Evolutionary conservation across 2,888 invertebrate species (phyloP).

Genomic region (Salpingus planirostris): DNA sequence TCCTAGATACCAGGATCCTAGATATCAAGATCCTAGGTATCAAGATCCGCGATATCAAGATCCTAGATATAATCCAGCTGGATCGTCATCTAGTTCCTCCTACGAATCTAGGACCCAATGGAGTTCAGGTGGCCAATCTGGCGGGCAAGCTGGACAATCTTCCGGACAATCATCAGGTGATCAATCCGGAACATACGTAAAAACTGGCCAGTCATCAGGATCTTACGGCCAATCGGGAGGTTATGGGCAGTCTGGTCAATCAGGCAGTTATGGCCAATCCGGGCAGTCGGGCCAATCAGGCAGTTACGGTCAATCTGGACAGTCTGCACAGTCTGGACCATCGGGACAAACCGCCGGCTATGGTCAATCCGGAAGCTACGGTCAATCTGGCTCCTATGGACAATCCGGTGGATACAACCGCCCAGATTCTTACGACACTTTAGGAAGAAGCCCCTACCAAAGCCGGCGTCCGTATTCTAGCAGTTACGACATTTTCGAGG

Average conservation of each 20-base stretch:
- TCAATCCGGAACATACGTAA: background rate
- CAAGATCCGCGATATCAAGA: background rate
- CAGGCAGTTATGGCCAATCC: constrained; percentile 3
- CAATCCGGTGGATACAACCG: constrained; percentile 19
- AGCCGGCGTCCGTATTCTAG: constrained; percentile 36
- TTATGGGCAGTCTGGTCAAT: constrained; percentile 2
- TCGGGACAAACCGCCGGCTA: constrained; percentile 3
- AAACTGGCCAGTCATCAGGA: background rate
- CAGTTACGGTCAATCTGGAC: constrained; percentile 1
- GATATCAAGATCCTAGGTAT: background rate
- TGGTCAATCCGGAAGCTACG: constrained; percentile 10
- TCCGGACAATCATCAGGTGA: no score
- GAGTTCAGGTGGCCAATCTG: no score
- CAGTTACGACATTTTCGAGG: constrained; percentile 44
- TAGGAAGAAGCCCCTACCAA: constrained; percentile 33
- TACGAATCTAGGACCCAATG: background rate
- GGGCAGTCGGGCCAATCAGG: constrained; percentile 1
- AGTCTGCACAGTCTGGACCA: constrained; percentile 1
- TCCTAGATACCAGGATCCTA: background rate
- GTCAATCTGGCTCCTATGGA: constrained; percentile 26
- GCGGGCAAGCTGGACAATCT: no score
- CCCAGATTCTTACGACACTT: constrained; percentile 34
- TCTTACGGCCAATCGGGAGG: constrained; percentile 5
- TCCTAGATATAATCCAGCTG: background rate
- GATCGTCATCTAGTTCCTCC: background rate